These are phyloP conservation scores for Linnaemya tessellans DNA, from an alignment of 2,888 invertebrate genomes.

Conservation along the genomic window DNA sequence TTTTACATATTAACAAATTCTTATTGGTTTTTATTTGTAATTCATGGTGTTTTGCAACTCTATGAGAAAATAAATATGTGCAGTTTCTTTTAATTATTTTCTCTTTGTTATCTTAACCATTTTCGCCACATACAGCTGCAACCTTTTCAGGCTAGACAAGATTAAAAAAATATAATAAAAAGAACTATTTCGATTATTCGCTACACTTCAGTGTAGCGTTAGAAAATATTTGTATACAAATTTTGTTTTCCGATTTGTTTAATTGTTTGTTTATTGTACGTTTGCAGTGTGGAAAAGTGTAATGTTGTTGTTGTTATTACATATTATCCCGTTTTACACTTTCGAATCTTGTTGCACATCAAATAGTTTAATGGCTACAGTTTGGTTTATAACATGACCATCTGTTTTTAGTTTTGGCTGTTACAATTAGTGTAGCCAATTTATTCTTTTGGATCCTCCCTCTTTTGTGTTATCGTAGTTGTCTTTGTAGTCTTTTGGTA, in stretches of 20 bases:
- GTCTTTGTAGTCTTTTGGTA: too few relatives aligned
- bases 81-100: neutral
- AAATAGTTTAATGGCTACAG: conserved; percentile 11
- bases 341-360: conserved; percentile 28
- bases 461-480: too few relatives aligned
- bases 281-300: conserved; percentile 18
- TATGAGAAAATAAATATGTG: too few relatives aligned
- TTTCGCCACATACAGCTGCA: conserved; percentile 37
- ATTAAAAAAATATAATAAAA: neutral
- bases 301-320: conserved; percentile 16
- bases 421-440: neutral
- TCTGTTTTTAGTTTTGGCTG: conserved; percentile 33
- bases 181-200: neutral
- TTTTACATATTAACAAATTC: too few relatives aligned
- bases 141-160: conserved; percentile 1
- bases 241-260: neutral
- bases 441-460: neutral
- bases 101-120: neutral
- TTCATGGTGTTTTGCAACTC: too few relatives aligned
- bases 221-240: conserved; percentile 36
- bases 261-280: conserved; percentile 14
- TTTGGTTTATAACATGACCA: conserved; percentile 48
- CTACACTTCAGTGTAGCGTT: conserved; percentile 45
- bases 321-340: conserved; percentile 50
- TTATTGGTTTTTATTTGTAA: too few relatives aligned